Conservation (phyloP, 2,113 vertebrate genomes). For the Pedetes capensis region DNA sequence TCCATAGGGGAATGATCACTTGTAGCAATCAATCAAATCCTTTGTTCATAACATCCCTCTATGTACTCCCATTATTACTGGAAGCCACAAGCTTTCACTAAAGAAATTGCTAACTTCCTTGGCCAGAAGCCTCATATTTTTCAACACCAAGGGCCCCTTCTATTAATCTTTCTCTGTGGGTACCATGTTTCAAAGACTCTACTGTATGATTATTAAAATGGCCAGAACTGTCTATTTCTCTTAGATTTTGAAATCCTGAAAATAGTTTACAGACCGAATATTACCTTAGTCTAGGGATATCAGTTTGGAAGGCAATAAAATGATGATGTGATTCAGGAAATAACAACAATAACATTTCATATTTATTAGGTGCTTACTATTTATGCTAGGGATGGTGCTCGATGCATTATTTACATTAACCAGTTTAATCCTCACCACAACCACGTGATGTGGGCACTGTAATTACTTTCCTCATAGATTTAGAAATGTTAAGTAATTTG, state of each 20-base stretch:
- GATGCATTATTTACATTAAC: not conserved
- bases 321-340: constrained; percentile 1
- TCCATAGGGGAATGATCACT: not conserved
- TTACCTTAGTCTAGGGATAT: not conserved
- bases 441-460: not conserved
- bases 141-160: not conserved
- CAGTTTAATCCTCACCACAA: constrained; percentile 32
- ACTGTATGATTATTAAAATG: not conserved
- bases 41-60: not conserved
- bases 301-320: not conserved
- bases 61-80: not conserved
- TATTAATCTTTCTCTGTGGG: not conserved
- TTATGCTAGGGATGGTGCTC: constrained; percentile 21
- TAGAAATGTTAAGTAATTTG: constrained; percentile 46
- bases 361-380: not conserved
- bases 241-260: not conserved
- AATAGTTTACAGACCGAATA: not conserved
- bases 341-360: not conserved
- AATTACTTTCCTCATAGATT: constrained; percentile 41
- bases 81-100: not conserved
- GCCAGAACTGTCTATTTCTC: not conserved
- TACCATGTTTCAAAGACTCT: not conserved
- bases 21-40: not conserved
- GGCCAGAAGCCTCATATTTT: not conserved
- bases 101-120: constrained; percentile 6